A percentile compares a stretch with the other conserved stretches of the same genome.
Conservation (phyloP, 2,888 invertebrate species). For the Hirtodrosophila trivittata region DNA sequence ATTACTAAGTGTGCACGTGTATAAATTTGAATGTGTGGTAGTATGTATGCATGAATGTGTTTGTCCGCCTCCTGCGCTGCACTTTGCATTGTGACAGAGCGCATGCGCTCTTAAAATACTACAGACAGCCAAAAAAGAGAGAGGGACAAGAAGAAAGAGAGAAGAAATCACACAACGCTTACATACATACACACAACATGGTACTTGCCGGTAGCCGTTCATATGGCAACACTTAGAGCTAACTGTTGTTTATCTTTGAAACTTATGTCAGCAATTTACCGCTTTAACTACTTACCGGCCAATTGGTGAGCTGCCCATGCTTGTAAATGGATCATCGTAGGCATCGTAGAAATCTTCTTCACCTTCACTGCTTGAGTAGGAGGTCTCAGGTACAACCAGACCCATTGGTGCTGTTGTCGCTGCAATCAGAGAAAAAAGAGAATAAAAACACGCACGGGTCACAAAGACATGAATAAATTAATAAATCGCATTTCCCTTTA, state of each 20-base stretch:
- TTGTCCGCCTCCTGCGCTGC: slow-evolving; percentile 13
- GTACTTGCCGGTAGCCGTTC: slow-evolving; percentile 34
- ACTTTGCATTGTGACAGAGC: slow-evolving; percentile 35
- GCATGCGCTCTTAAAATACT: slow-evolving; percentile 33
- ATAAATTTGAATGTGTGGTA: slow-evolving; percentile 1
- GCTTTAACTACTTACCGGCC: slow-evolving; percentile 80
- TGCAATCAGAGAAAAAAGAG: slow-evolving; percentile 51
- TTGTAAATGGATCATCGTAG: slow-evolving; percentile 88
- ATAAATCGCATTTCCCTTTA: slow-evolving; percentile 25
- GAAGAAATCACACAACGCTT: neutral
- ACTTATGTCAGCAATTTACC: slow-evolving; percentile 28
- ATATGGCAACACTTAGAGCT: slow-evolving; percentile 34
- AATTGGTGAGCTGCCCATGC: slow-evolving; percentile 83
- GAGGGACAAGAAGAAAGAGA: neutral
- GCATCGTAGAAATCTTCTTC: slow-evolving; percentile 98
- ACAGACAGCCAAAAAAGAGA: neutral
- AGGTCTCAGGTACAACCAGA: slow-evolving; percentile 92
- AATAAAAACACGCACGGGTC: neutral
- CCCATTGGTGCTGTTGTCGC: slow-evolving; percentile 81
- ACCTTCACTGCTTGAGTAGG: slow-evolving; percentile 98
- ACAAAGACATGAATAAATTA: slow-evolving; percentile 16
- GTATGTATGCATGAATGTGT: neutral
- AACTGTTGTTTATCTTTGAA: slow-evolving; percentile 33
- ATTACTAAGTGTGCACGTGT: slow-evolving; percentile 22
- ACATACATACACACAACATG: neutral